Evolutionary conservation across 2,888 invertebrate genomes (phyloP), one percentile per base, ranked within the genome.

Genomic region (Oasisia sp.): DNA sequence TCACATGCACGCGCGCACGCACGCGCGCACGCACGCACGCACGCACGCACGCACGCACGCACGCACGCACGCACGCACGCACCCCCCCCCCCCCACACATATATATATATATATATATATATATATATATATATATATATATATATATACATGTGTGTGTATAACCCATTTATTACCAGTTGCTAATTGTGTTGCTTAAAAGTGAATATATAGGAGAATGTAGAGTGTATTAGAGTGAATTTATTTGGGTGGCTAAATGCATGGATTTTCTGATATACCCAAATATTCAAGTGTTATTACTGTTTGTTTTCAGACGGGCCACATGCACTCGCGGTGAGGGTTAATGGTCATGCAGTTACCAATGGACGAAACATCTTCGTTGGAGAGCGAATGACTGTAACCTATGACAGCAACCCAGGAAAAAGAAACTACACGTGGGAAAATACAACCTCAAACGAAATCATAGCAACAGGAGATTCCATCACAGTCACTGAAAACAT

Each of bases 341-440:
- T 32, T 38, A 38, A 38, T 38, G 38, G 4, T 38, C 38, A 38
- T 38, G 38, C 4, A 38, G 38, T 38, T 90, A 90, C n/a, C 19
- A 27, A 7, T 90, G 90, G 90, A 89, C 11, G 19, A 89, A 4
- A 90, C 32, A 90, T 90, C 7, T n/a, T 90, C 5, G 14, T 27
- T 90, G 90, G 90, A 8, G 90, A 90, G 32, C 0, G 7, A 90
- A 27, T 90, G 27, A 90, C 90, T 19, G 27, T 90, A 90, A 32
- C 90, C 32, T 32, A 32, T 7, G 32, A n/a, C 1, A 90, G 90
- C 32, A 90, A 90, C 90, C 90, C 90, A 7, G 90, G 14, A 90
- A 90, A 12, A 32, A 90, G 90, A 90, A 90, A 90, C 90, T 90
- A 90, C 27, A 90, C 90, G 27, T 90, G 90, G 90, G 32, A n/a